Evolutionary conservation across 2,113 vertebrate genomes (phyloP).

Genomic region (Centropus bengalensis): DNA sequence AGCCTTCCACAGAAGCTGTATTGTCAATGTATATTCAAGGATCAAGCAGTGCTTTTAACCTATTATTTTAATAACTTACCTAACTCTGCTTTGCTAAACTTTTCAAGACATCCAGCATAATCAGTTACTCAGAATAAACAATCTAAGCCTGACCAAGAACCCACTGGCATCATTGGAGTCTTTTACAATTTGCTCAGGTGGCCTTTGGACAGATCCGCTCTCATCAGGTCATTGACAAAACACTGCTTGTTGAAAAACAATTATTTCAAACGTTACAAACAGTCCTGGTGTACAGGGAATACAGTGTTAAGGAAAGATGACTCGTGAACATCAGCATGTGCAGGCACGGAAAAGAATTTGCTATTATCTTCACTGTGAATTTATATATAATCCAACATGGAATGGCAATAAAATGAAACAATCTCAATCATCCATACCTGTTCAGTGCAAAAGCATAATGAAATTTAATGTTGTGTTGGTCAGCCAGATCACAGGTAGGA

Average conservation of each 20-base stretch:
- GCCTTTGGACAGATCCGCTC: neutral
- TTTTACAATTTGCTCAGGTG: neutral
- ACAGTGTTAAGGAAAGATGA: neutral
- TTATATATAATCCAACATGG: neutral
- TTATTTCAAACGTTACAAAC: neutral
- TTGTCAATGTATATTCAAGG: neutral
- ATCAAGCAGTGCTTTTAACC: neutral
- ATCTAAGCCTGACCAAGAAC: neutral
- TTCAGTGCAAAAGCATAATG: slow-evolving; percentile 95
- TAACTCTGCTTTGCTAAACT: neutral
- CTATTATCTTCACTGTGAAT: neutral
- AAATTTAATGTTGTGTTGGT: slow-evolving; percentile 95
- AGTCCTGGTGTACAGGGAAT: neutral
- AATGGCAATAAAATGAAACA: neutral
- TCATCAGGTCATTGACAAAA: neutral
- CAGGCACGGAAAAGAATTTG: neutral
- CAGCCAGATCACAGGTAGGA: slow-evolving; percentile 91
- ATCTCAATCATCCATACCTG: slow-evolving; percentile 78
- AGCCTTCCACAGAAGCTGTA: neutral
- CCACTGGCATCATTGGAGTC: neutral
- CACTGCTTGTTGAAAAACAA: neutral
- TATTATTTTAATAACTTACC: slow-evolving; percentile 1
- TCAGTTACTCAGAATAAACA: neutral
- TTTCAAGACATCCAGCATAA: slow-evolving; percentile 1
- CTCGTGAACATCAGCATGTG: neutral